A percentile compares a stretch with the other conserved stretches of the same genome.
These are phyloP conservation scores for Telenomus remus DNA, from an alignment of 1,140 invertebrate species.

Conservation along the genomic window DNA sequence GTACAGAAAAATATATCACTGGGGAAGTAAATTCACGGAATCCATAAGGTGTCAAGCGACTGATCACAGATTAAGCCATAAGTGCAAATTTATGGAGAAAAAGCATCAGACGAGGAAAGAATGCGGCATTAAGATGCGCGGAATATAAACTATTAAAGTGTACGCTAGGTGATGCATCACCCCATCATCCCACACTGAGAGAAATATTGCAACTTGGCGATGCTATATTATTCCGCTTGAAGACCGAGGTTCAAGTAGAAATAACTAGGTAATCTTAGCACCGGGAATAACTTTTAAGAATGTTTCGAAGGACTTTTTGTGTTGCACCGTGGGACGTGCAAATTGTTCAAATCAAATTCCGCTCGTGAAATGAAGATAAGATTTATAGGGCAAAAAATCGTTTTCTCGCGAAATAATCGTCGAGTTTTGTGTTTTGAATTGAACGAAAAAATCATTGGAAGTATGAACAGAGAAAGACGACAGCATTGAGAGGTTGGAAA, in stretches of 20 bases:
- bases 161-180: constrained; percentile 32
- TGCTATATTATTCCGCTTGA: constrained; percentile 34
- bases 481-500: no score
- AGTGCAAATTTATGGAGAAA: constrained; percentile 14
- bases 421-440: no score
- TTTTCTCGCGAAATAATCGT: no score
- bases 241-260: constrained; percentile 30
- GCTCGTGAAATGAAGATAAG: no score
- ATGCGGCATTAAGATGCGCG: constrained; percentile 32
- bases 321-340: background rate
- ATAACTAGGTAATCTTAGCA: constrained; percentile 22
- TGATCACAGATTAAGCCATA: constrained; percentile 2
- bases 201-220: constrained; percentile 36
- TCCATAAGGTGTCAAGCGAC: no score
- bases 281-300: background rate
- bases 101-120: constrained; percentile 32
- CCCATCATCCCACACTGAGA: constrained; percentile 34
- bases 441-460: no score
- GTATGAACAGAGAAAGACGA: no score
- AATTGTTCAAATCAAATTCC: background rate
- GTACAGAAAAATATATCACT: background rate
- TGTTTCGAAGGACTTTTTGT: background rate
- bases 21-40: no score
- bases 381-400: no score
- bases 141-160: constrained; percentile 33